phyloP scores from a whole-genome alignment of 23 tunicate genomes.

The Trididemnum miniatum region DNA sequence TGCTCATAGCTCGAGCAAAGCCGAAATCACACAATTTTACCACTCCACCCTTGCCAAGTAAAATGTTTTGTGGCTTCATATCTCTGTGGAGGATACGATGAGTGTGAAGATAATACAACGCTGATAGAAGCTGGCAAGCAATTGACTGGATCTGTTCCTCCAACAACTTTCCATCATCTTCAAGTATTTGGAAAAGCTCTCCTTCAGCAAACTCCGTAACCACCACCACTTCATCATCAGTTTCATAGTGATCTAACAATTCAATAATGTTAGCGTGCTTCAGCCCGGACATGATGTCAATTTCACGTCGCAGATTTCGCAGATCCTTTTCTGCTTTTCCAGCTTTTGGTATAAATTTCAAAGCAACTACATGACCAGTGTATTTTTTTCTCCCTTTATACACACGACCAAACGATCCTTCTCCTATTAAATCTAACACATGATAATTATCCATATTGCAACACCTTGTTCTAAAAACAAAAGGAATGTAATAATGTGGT shows the following conservation, averaged over 20 bases:
- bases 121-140: slow-evolving; percentile 83
- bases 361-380: slow-evolving; percentile 87
- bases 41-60: slow-evolving; percentile 91
- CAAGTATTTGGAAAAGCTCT: slow-evolving; percentile 88
- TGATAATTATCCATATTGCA: slow-evolving; percentile 85
- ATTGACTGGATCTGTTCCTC: slow-evolving; percentile 74
- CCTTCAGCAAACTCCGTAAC: slow-evolving; percentile 96
- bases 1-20: slow-evolving; percentile 94
- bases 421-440: slow-evolving; percentile 80
- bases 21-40: slow-evolving; percentile 94
- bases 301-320: slow-evolving; percentile 67
- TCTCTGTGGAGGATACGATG: slow-evolving; percentile 90
- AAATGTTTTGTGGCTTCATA: slow-evolving; percentile 93
- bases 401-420: slow-evolving; percentile 90
- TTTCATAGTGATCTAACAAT: slow-evolving; percentile 84
- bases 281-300: slow-evolving; percentile 81
- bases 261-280: slow-evolving; percentile 84
- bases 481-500: too few species aligned
- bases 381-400: slow-evolving; percentile 70
- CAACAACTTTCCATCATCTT: slow-evolving; percentile 89
- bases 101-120: slow-evolving; percentile 84
- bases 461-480: too few species aligned
- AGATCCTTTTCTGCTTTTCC: slow-evolving; percentile 87
- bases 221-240: slow-evolving; percentile 92
- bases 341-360: slow-evolving; percentile 91